Percentiles rank a stretch among this genome's conserved stretches.
Conservation (phyloP, 2,888 invertebrate species). For the Frankliniella intonsa region DNA sequence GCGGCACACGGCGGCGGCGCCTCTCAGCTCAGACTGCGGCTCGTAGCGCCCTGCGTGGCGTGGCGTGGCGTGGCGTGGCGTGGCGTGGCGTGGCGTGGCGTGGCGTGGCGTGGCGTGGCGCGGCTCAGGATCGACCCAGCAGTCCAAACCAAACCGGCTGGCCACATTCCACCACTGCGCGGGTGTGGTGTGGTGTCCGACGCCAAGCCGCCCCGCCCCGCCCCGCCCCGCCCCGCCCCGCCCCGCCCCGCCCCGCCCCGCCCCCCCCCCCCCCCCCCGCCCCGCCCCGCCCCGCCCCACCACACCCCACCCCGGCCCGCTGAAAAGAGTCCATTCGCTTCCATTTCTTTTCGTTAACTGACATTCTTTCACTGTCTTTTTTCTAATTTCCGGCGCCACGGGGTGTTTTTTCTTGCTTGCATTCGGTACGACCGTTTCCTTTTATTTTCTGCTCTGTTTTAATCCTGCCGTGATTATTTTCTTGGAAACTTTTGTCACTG, state of each 20-base stretch:
- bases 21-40: not conserved
- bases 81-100: not conserved
- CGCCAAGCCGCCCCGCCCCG: conserved; percentile 26
- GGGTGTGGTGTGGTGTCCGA: not conserved
- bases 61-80: not conserved
- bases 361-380: too few species aligned
- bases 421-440: too few species aligned
- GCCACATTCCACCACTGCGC: too few species aligned
- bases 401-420: too few species aligned
- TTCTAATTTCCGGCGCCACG: too few species aligned
- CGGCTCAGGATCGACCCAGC: not conserved
- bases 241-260: not conserved
- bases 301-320: too few species aligned
- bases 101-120: not conserved
- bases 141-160: not conserved
- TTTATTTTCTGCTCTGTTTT: too few species aligned
- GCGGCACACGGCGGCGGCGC: not conserved
- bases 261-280: too few species aligned
- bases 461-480: too few species aligned
- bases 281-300: not conserved
- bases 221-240: not conserved
- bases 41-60: not conserved
- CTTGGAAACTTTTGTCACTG: too few species aligned
- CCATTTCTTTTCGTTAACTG: too few species aligned
- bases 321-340: too few species aligned